Conservation (phyloP, 2,888 invertebrate genomes). For the Lepidochrysops patricia region DNA sequence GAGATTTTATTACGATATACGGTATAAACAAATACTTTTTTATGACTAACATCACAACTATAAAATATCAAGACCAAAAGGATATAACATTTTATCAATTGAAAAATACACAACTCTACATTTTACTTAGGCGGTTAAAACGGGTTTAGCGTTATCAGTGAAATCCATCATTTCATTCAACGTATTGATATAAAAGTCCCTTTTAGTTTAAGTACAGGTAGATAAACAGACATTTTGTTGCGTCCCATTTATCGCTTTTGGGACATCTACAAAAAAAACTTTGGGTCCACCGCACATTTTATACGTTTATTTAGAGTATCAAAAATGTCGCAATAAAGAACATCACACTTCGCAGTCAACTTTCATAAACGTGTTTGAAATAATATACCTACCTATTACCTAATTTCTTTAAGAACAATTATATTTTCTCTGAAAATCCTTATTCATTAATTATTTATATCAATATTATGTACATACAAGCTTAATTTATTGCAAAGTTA, state of each 20-base stretch:
- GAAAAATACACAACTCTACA: constrained; percentile 3
- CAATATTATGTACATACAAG: too few species aligned
- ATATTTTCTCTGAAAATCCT: too few species aligned
- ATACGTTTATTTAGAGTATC: constrained; percentile 23
- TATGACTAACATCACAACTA: too few species aligned
- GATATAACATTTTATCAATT: background rate
- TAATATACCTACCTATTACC: too few species aligned
- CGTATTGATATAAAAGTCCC: constrained; percentile 15
- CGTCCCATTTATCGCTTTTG: constrained; percentile 49
- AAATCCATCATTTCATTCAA: constrained; percentile 16
- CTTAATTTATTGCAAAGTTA: too few species aligned
- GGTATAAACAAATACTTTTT: too few species aligned
- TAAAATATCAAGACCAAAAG: too few species aligned
- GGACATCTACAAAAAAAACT: constrained; percentile 44
- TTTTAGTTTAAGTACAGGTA: constrained; percentile 23
- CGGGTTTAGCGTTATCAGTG: constrained; percentile 8
- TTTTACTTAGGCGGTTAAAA: constrained; percentile 2
- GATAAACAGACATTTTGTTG: constrained; percentile 65
- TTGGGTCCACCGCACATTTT: constrained; percentile 25
- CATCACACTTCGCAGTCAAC: background rate
- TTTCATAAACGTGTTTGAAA: too few species aligned
- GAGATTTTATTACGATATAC: too few species aligned
- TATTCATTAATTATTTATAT: too few species aligned
- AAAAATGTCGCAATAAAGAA: background rate
- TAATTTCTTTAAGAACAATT: too few species aligned